Evolutionary conservation across 2,797 vertebrate species (phyloP).

Genomic region (Ctenopoma multispine): DNA sequence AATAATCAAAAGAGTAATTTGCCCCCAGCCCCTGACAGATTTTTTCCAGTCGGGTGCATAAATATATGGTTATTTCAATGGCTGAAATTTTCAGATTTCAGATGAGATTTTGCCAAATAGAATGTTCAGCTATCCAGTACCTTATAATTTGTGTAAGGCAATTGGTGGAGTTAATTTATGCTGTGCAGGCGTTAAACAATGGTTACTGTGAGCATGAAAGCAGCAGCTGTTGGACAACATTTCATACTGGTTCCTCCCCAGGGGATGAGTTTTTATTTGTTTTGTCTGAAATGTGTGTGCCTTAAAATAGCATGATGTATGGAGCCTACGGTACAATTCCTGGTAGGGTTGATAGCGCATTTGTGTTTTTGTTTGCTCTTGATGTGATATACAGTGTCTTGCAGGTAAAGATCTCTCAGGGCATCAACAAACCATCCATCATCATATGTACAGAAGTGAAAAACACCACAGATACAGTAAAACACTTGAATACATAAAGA

Average conservation of each 20-base stretch:
- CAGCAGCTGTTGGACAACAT: conserved; percentile 56
- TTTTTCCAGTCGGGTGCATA: neutral
- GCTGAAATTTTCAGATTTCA: neutral
- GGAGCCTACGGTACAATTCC: conserved; percentile 60
- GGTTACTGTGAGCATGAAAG: conserved; percentile 30
- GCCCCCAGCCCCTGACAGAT: neutral
- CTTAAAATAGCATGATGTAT: conserved; percentile 76
- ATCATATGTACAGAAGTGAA: conserved; percentile 32
- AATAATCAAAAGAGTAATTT: neutral
- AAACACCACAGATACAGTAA: conserved; percentile 20
- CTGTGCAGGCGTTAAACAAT: conserved; percentile 27
- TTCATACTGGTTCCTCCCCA: conserved; percentile 44
- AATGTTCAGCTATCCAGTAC: neutral
- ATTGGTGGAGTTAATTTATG: conserved; percentile 34
- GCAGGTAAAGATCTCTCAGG: conserved; percentile 63
- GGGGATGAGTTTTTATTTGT: conserved; percentile 63
- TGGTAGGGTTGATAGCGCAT: conserved; percentile 59
- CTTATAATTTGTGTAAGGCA: neutral
- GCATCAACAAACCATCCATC: conserved; percentile 61
- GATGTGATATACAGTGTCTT: conserved; percentile 66
- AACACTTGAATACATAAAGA: conserved; percentile 30
- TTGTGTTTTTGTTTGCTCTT: conserved; percentile 68
- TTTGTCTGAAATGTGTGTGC: conserved; percentile 55
- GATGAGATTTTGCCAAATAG: neutral
- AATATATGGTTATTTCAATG: neutral